phyloP scores from a whole-genome alignment of 2,888 invertebrate genomes.

The Archaeoteleia sp. region DNA sequence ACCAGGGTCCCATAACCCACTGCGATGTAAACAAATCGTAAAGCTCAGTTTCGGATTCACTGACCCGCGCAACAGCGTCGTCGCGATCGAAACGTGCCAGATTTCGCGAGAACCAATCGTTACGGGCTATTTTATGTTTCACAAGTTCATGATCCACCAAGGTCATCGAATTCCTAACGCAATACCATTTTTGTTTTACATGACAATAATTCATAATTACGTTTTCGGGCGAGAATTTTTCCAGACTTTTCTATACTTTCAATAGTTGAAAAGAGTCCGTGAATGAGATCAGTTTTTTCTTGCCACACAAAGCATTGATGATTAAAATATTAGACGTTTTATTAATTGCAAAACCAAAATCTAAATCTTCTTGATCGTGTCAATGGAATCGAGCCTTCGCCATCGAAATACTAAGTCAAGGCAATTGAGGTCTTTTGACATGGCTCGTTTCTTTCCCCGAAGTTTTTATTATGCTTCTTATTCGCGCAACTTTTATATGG shows the following conservation, averaged over 20 bases:
- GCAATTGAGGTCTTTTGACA: constrained; percentile 30
- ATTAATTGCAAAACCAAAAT: not conserved
- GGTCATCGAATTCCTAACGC: constrained; percentile 6
- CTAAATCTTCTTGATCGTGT: constrained; percentile 9
- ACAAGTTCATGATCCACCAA: constrained; percentile 24
- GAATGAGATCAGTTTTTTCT: too few species aligned
- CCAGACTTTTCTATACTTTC: too few species aligned
- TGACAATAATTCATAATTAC: too few species aligned
- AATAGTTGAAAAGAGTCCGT: too few species aligned
- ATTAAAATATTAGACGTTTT: too few species aligned
- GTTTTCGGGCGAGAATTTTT: too few species aligned
- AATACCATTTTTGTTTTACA: not conserved
- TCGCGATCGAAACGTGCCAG: constrained; percentile 44
- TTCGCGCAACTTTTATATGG: constrained; percentile 52
- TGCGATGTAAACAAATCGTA: constrained; percentile 75
- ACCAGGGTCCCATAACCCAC: constrained; percentile 72
- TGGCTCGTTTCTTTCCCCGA: constrained; percentile 1
- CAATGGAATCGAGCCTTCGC: constrained; percentile 9
- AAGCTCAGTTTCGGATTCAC: constrained; percentile 73
- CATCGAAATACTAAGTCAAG: constrained; percentile 22
- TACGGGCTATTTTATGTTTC: constrained; percentile 28
- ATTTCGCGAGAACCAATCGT: constrained; percentile 21
- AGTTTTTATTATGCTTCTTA: constrained; percentile 32
- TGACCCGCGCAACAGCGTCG: constrained; percentile 70
- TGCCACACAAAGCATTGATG: too few species aligned